Evolutionary conservation across 2,888 invertebrate genomes (phyloP), one percentile per base, ranked within the genome.

Genomic region (Malacosoma neustria): DNA sequence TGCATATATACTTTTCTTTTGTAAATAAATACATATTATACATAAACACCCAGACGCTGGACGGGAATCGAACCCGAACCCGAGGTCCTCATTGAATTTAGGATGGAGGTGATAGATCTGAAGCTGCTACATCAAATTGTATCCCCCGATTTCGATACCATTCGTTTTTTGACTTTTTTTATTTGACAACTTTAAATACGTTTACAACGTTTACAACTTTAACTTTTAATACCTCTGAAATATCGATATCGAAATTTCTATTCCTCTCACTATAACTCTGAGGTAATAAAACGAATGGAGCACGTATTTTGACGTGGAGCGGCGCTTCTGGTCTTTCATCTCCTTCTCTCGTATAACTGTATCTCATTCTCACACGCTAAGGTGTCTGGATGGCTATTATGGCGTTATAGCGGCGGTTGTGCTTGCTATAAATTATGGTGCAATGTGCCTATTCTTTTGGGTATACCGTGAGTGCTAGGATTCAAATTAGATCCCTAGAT

Each of bases 271-370:
- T n/a, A 56, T 54, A 70, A 68, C 69, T 63, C 59, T 66, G 59
- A 59, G 64, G 81, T 71, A 84, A 85, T 84, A 85, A 85, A 85
- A 84, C 85, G 84, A 85, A 79, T 77, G 79, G 74, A 75, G 77
- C 85, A 82, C 84, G 85, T 85, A 85, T 85, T 85, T 85, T 84
- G 85, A 85, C 85, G 85, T 80, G 71, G 72, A 81, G 82, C 82
- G 85, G 85, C 85, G 85, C 85, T 85, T 85, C 85, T 85, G 85
- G 80, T 82, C 79, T 41, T 45, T 44, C 53, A 9, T 79, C 76
- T 45, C 61, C 4, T 48, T 82, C 69, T 36, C 46, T 12, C 72
- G 31, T 39, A 68, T 67, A 49, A 47, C 48, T 38, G 31, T 51
- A 43, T 82, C 77, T 47, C 70, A 6, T 30, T 80, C 64, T 14